A percentile compares a stretch with the other conserved stretches of the same genome.
Evolutionary conservation across 2,113 vertebrate species (phyloP).

Genomic region (Danionella cerebrum): DNA sequence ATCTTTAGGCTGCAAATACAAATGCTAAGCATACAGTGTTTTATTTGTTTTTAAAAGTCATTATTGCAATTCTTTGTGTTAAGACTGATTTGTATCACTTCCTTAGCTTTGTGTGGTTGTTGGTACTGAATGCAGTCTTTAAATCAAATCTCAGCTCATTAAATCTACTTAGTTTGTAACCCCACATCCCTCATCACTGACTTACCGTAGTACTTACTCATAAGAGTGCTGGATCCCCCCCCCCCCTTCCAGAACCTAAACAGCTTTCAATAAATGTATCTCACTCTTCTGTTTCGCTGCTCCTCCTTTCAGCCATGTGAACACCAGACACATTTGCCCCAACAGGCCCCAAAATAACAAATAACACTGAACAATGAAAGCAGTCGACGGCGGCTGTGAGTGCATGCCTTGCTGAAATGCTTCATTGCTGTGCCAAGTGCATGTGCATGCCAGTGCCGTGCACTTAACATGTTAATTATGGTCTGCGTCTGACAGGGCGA

Average conservation of each 20-base stretch:
- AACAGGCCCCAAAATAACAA: slow-evolving; percentile 21
- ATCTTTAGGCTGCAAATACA: too few species aligned
- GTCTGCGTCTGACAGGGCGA: slow-evolving; percentile 20
- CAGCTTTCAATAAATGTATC: background rate
- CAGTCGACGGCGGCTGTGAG: background rate
- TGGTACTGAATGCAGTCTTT: background rate
- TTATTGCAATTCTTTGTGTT: too few species aligned
- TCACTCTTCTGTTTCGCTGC: background rate
- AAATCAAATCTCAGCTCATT: slow-evolving; percentile 1
- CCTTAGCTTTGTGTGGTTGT: too few species aligned
- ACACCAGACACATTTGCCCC: slow-evolving; percentile 1
- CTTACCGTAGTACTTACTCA: background rate
- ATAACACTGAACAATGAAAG: slow-evolving; percentile 15
- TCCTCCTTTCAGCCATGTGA: background rate
- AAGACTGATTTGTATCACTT: too few species aligned
- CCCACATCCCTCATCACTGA: background rate
- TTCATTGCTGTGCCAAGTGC: slow-evolving; percentile 27
- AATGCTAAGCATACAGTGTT: too few species aligned
- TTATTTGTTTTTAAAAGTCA: too few species aligned
- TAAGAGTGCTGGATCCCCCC: background rate
- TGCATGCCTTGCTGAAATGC: slow-evolving; percentile 17
- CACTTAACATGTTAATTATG: slow-evolving; percentile 36
- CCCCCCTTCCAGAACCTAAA: background rate
- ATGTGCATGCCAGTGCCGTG: background rate
- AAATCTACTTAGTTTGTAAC: background rate